These are phyloP conservation scores for Nomada lathburiana DNA, from an alignment of 2,888 invertebrate genomes.

Conservation along the genomic window DNA sequence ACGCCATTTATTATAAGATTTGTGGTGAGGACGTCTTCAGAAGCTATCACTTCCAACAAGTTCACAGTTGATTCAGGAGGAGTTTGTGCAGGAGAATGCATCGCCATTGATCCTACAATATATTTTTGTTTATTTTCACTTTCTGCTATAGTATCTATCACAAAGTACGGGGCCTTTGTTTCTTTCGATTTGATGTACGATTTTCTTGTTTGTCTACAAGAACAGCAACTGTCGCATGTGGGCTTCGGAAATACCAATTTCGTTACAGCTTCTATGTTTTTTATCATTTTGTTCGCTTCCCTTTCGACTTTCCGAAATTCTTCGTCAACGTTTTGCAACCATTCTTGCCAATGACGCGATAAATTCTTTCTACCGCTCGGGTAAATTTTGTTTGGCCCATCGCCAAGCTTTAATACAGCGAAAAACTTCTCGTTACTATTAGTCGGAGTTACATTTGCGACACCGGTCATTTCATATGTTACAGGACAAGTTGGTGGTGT, in stretches of 20 bases:
- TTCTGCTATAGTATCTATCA: conserved; percentile 73
- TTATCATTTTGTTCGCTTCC: conserved; percentile 74
- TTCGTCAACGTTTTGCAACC: conserved; percentile 75
- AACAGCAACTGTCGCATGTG: conserved; percentile 78
- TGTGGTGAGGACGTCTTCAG: conserved; percentile 67
- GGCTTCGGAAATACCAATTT: conserved; percentile 69
- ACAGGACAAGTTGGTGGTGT: conserved; percentile 65
- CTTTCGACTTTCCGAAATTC: conserved; percentile 72
- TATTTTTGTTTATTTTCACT: conserved; percentile 68
- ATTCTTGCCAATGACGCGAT: conserved; percentile 79
- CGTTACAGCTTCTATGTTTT: conserved; percentile 69
- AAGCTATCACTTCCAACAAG: conserved; percentile 70
- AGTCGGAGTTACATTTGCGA: conserved; percentile 70
- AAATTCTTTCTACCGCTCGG: conserved; percentile 76
- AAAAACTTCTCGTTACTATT: conserved; percentile 77
- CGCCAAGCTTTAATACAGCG: conserved; percentile 63
- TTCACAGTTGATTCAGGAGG: conserved; percentile 67
- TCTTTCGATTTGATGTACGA: conserved; percentile 68
- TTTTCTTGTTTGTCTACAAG: conserved; percentile 77
- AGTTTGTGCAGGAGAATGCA: conserved; percentile 76
- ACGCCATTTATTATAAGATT: conserved; percentile 68
- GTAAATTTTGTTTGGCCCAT: conserved; percentile 61
- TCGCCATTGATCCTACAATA: conserved; percentile 74
- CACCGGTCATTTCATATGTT: conserved; percentile 71
- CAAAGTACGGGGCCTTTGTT: conserved; percentile 69